Base-by-base conservation (phyloP, 2,113 vertebrate species). In the Caranx melampygus region DNA sequence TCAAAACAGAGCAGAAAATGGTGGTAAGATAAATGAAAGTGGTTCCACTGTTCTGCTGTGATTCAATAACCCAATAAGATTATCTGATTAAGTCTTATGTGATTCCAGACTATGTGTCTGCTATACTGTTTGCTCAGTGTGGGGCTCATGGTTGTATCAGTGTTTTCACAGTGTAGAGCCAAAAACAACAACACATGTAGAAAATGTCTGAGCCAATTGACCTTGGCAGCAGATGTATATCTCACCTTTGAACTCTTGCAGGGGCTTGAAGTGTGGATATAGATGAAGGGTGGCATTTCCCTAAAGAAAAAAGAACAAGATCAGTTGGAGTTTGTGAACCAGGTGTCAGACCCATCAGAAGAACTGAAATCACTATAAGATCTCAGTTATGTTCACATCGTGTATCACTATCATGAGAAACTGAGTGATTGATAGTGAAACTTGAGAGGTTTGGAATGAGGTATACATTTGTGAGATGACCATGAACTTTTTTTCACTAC, bases 271-370 rank as follows among this genome's bases (percentile, higher is more conserved):
- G 79, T 96, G 95, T 21, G 96, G 96, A 76, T 96, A 96, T 0
- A 96, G 82, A 82, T 96, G 96, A 20, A 96, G 94, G 2, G 96
- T 96, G 6, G 96, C 96, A 69, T 96, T 96, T 45, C 96, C 95
- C 96, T 96, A 54, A 60, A 84, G 20, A 61, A 68, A 31, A 67
- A 42, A 66, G 10, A 44, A 15, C 9, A 3, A 49, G 9, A 60
- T 52, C 49, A 69, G 20, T 67, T 15, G 6, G 6, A 75, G 5
- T 73, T 37, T 54, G 49, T n/a, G 6, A 75, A 63, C 1, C 31
- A 52, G 26, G 16, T 65, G 37, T 31, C 9, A 3, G 31, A 16
- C 20, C 14, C 9, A 14, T 0, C 1, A 44, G 20, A 31, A 60
- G 15, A 34, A 58, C 44, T 72, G n/a, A n/a, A 33, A 54, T 8